phyloP scores from a whole-genome alignment of 2,888 invertebrate genomes.

The Rhaphigaster nebulosa region DNA sequence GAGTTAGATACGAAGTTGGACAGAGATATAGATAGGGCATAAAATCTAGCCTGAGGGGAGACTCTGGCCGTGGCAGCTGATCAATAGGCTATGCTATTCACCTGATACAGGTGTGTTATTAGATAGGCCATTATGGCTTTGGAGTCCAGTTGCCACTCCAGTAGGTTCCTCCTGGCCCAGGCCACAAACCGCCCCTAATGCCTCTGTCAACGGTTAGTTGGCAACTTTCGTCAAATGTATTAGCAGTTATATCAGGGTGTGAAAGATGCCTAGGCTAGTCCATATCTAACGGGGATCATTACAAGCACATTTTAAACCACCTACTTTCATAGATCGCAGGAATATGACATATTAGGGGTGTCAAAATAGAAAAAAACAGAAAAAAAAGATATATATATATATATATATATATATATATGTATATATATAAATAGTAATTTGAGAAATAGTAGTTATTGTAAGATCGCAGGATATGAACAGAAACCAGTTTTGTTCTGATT shows the following conservation, averaged over 20 bases:
- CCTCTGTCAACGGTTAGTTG: not conserved
- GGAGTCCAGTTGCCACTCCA: not conserved
- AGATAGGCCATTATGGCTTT: slow-evolving; percentile 30
- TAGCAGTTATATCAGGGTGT: not conserved
- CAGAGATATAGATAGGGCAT: slow-evolving; percentile 7
- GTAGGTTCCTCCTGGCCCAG: not conserved
- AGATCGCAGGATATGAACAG: too few species aligned
- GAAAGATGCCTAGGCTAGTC: not conserved
- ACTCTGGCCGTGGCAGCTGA: not conserved
- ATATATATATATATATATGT: too few species aligned
- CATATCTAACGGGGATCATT: not conserved
- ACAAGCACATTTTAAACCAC: too few species aligned
- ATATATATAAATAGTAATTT: too few species aligned
- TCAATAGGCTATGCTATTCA: slow-evolving; percentile 40
- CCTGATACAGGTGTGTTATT: slow-evolving; percentile 44
- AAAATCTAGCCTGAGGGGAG: not conserved
- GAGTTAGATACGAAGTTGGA: slow-evolving; percentile 11
- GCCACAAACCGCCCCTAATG: not conserved
- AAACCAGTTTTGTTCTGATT: too few species aligned
- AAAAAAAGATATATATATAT: too few species aligned
- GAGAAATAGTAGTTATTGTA: too few species aligned
- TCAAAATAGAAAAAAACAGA: too few species aligned
- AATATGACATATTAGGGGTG: too few species aligned
- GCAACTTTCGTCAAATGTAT: slow-evolving; percentile 18
- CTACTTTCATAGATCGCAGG: too few species aligned